Percentiles rank a stretch among this genome's conserved stretches.
Evolutionary conservation across 2,888 invertebrate genomes (phyloP).

Genomic region (Biston betularia): DNA sequence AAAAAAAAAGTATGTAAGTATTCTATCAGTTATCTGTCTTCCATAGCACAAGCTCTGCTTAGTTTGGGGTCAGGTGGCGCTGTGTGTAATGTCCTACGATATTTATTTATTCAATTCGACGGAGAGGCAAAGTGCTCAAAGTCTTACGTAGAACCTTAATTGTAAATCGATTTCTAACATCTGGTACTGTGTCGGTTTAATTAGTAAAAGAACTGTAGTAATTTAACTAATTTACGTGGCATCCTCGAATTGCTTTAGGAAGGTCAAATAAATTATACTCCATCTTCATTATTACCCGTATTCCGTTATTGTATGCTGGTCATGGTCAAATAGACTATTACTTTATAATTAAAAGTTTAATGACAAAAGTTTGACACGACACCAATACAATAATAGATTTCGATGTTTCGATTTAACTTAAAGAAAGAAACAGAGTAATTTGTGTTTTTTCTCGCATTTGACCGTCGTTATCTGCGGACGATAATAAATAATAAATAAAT

Average conservation of each 20-base stretch:
- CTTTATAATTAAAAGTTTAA: background rate
- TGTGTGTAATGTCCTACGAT: too few relatives aligned
- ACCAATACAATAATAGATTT: too few relatives aligned
- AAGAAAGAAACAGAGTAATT: too few relatives aligned
- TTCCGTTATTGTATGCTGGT: conserved; percentile 6
- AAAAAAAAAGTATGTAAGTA: too few relatives aligned
- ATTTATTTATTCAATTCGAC: conserved; percentile 26
- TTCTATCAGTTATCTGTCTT: too few relatives aligned
- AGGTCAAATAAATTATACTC: conserved; percentile 21
- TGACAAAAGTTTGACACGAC: background rate
- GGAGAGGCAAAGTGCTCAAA: conserved; percentile 30
- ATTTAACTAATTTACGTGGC: conserved; percentile 7
- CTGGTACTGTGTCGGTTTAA: conserved; percentile 51
- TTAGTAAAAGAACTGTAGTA: conserved; percentile 27
- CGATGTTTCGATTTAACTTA: too few relatives aligned
- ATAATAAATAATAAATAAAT: too few relatives aligned
- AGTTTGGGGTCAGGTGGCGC: too few relatives aligned
- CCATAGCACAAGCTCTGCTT: too few relatives aligned
- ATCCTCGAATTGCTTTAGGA: conserved; percentile 11
- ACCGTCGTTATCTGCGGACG: too few relatives aligned
- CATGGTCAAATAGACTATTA: background rate
- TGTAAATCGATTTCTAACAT: conserved; percentile 67
- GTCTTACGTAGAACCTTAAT: conserved; percentile 57
- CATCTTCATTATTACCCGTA: conserved; percentile 18
- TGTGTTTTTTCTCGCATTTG: too few relatives aligned